Conservation (phyloP, 2,113 vertebrate genomes). For the Oxyura jamaicensis region DNA sequence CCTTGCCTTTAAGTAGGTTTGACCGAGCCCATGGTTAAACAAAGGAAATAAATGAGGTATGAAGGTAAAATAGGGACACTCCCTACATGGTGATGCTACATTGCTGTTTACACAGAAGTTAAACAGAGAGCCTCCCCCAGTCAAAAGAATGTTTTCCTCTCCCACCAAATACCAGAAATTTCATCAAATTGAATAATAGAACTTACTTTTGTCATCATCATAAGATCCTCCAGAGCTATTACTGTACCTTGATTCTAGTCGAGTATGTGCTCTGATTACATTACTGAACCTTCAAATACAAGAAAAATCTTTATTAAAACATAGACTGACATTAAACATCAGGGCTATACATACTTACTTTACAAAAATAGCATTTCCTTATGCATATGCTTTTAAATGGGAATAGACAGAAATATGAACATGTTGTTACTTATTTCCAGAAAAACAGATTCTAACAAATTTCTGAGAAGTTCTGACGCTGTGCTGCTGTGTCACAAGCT, state of each 20-base stretch:
- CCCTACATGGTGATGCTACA: neutral
- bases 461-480: neutral
- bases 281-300: conserved; percentile 81
- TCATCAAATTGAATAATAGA: neutral
- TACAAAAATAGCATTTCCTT: neutral
- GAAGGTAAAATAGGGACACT: neutral
- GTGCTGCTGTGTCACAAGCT: neutral
- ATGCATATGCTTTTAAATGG: neutral
- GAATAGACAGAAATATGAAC: neutral
- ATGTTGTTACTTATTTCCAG: neutral
- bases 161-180: neutral
- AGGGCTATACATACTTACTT: neutral
- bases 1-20: neutral
- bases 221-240: conserved; percentile 98
- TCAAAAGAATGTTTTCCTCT: neutral
- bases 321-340: neutral
- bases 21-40: neutral
- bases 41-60: neutral
- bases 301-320: conserved; percentile 10
- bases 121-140: neutral
- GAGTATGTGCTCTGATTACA: conserved; percentile 91
- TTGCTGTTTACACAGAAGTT: neutral
- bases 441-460: neutral
- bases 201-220: conserved; percentile 97
- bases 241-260: conserved; percentile 97